Evolutionary conservation across 2,113 vertebrate genomes (phyloP).

Genomic region (Hymenochirus boettgeri): DNA sequence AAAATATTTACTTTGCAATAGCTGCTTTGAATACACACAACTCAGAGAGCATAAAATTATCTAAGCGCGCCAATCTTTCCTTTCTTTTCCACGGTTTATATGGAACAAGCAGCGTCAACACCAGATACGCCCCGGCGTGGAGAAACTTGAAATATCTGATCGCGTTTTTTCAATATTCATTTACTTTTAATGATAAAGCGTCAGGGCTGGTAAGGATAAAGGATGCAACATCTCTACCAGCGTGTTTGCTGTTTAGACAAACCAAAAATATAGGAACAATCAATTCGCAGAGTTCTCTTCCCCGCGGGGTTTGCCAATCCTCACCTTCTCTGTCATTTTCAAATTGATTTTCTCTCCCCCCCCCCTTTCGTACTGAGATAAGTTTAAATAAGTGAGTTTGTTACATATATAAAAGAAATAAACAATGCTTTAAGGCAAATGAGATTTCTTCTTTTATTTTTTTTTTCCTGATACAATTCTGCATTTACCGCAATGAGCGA

Average conservation of each 20-base stretch:
- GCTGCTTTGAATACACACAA: slow-evolving; percentile 86
- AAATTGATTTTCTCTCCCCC: slow-evolving; percentile 56
- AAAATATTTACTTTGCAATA: slow-evolving; percentile 93
- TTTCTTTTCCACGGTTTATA: slow-evolving; percentile 48
- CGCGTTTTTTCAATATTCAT: slow-evolving; percentile 47
- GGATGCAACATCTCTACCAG: slow-evolving; percentile 42
- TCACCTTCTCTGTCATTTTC: slow-evolving; percentile 35
- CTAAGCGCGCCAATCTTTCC: slow-evolving; percentile 73
- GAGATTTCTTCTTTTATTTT: slow-evolving; percentile 29
- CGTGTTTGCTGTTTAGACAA: slow-evolving; percentile 50
- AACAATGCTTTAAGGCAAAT: slow-evolving; percentile 13
- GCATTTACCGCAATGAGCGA: slow-evolving; percentile 44
- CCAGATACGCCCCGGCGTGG: slow-evolving; percentile 70
- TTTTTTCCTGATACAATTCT: slow-evolving; percentile 41
- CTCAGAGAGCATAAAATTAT: slow-evolving; percentile 85
- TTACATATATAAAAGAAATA: slow-evolving; percentile 31
- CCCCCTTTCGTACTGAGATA: slow-evolving; percentile 36
- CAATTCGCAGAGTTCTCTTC: slow-evolving; percentile 49
- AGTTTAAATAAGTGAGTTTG: slow-evolving; percentile 47
- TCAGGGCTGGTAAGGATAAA: slow-evolving; percentile 49
- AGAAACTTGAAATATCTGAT: slow-evolving; percentile 57
- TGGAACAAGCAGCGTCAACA: slow-evolving; percentile 68
- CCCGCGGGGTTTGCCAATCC: slow-evolving; percentile 52
- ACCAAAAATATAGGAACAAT: slow-evolving; percentile 54
- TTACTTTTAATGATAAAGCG: slow-evolving; percentile 58